These are phyloP conservation scores for Tyrannus savana DNA, from an alignment of 2,113 vertebrate species.

Conservation along the genomic window DNA sequence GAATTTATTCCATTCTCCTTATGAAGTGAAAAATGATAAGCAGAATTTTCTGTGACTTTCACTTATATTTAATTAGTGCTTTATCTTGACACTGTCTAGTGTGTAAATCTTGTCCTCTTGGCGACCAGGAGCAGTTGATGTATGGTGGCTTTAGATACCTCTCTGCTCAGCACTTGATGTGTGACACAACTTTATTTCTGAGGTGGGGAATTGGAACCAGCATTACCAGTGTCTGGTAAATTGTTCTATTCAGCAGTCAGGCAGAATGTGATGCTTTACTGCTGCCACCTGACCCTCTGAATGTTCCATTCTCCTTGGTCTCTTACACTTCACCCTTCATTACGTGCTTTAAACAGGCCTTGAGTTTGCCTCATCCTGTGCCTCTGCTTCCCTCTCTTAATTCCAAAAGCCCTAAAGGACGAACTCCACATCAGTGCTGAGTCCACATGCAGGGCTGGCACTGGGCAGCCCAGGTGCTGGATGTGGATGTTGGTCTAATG, in stretches of 20 bases:
- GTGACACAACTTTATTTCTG: neutral
- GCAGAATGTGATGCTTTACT: neutral
- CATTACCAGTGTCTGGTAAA: neutral
- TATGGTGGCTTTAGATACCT: neutral
- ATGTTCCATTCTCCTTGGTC: neutral
- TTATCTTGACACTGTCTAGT: neutral
- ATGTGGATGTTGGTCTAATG: neutral
- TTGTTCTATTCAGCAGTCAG: neutral
- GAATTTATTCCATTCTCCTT: slow-evolving; percentile 21
- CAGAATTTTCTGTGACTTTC: neutral
- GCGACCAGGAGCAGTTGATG: neutral
- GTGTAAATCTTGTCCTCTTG: slow-evolving; percentile 19
- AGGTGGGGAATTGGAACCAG: neutral
- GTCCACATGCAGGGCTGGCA: neutral
- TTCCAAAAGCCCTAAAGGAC: neutral
- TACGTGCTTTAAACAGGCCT: neutral
- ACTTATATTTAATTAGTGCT: slow-evolving; percentile 1
- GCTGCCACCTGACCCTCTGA: neutral
- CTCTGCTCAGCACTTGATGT: neutral
- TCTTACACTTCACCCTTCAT: neutral
- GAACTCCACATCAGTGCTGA: neutral
- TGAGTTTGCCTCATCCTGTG: neutral
- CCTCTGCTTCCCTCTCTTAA: neutral
- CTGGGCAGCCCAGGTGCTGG: neutral
- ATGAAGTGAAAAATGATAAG: slow-evolving; percentile 3